A percentile compares a stretch with the other conserved stretches of the same genome.
Conservation (phyloP, 2,888 invertebrate genomes). For the Leistus spinibarbis region DNA sequence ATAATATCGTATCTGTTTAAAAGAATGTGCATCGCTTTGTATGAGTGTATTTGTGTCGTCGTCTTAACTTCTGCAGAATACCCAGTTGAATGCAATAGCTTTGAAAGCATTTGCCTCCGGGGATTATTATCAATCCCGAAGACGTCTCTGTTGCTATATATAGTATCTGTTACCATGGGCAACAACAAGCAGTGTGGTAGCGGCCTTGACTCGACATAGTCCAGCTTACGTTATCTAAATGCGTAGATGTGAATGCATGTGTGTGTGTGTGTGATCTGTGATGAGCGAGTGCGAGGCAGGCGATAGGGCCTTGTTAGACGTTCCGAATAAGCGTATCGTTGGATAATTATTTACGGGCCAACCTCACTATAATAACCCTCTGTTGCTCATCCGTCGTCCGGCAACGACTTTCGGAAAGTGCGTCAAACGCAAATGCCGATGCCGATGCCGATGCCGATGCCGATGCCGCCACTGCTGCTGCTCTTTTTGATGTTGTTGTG, state of each 20-base stretch:
- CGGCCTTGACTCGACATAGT: neutral
- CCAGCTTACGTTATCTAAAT: neutral
- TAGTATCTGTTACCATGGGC: conserved; percentile 37
- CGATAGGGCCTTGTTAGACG: conserved; percentile 8
- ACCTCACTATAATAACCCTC: neutral
- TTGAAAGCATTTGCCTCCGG: no score
- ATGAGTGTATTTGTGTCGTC: no score
- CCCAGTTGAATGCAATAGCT: neutral
- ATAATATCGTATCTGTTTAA: no score
- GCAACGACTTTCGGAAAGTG: neutral
- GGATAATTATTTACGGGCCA: conserved; percentile 2
- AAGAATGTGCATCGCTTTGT: no score
- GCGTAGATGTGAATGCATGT: neutral
- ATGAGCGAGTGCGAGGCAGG: neutral
- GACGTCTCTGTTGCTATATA: conserved; percentile 39
- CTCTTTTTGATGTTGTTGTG: neutral
- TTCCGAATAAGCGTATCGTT: conserved; percentile 16
- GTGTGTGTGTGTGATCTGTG: conserved; percentile 1
- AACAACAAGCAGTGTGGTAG: neutral
- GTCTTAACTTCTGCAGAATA: no score
- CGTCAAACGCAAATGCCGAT: neutral
- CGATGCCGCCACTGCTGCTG: neutral
- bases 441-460: neutral
- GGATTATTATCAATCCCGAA: conserved; percentile 19
- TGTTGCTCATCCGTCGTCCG: neutral